Percentiles rank a stretch among this genome's conserved stretches.
Conservation (phyloP, 2,888 invertebrate species). For the Adineta ricciae region DNA sequence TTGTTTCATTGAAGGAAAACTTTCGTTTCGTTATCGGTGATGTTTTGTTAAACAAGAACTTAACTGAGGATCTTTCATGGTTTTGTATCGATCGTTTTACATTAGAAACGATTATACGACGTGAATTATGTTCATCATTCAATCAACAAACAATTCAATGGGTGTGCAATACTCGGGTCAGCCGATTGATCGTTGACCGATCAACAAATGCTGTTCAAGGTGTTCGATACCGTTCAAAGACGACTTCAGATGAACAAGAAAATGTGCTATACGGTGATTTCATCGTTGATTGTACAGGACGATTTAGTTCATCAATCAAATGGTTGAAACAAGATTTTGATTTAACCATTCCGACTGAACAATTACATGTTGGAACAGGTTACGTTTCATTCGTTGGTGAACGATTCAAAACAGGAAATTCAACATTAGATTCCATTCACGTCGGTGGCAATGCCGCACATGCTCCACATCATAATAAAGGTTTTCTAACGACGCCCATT, state of each 20-base stretch:
- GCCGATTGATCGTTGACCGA: background rate
- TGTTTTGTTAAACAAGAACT: background rate
- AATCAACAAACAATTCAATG: background rate
- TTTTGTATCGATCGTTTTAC: conserved; percentile 18
- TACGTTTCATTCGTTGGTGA: conserved; percentile 8
- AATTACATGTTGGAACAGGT: background rate
- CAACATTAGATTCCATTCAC: background rate
- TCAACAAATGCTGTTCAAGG: background rate
- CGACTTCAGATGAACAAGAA: background rate
- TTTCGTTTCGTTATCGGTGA: background rate
- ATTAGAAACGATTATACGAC: background rate
- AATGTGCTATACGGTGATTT: background rate
- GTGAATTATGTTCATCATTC: background rate
- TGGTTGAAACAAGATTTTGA: conserved; percentile 7
- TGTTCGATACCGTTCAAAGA: background rate
- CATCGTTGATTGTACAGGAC: conserved; percentile 13
- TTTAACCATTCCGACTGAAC: conserved; percentile 18
- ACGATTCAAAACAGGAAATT: background rate
- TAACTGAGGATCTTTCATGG: conserved; percentile 12
- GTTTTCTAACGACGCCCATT: background rate
- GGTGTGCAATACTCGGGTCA: background rate
- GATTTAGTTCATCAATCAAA: background rate
- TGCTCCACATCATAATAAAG: conserved; percentile 11
- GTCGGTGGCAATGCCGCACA: background rate
- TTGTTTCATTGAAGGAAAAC: background rate